A percentile compares a stretch with the other conserved stretches of the same genome.
phyloP scores from a whole-genome alignment of 2,888 invertebrate genomes.

The Cabera pusaria region DNA sequence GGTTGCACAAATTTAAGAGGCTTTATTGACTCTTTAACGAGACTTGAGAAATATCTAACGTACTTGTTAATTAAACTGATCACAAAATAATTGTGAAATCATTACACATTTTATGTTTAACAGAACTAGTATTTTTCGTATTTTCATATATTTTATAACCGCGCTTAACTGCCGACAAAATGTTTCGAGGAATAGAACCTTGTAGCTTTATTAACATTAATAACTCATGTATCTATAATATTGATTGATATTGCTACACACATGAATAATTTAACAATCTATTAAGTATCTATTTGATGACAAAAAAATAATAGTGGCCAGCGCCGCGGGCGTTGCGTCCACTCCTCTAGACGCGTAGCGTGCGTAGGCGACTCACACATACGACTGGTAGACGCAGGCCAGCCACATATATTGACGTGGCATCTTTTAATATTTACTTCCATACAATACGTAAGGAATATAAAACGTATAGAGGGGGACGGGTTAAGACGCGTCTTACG shows the following conservation, averaged over 20 bases:
- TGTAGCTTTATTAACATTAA: conserved; percentile 44
- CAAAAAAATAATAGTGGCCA: conserved; percentile 30
- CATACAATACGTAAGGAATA: too few relatives aligned
- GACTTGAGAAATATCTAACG: conserved; percentile 8
- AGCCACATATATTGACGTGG: too few relatives aligned
- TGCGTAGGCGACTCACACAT: too few relatives aligned
- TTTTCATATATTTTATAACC: conserved; percentile 19
- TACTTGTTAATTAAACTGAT: conserved; percentile 11
- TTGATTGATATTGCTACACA: conserved; percentile 48
- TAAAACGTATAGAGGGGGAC: too few relatives aligned
- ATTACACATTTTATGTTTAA: conserved; percentile 4
- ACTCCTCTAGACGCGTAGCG: too few relatives aligned
- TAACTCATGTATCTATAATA: conserved; percentile 35
- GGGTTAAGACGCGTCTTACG: too few relatives aligned
- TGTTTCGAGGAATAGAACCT: conserved; percentile 32
- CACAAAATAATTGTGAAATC: conserved; percentile 8
- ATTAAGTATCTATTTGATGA: conserved; percentile 24
- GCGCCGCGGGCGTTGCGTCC: too few relatives aligned
- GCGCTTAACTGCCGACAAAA: conserved; percentile 6
- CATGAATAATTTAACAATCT: conserved; percentile 43
- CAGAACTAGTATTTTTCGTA: conserved; percentile 8
- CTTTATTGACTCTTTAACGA: conserved; percentile 7
- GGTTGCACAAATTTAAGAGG: conserved; percentile 12
- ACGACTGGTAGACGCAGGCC: too few relatives aligned
- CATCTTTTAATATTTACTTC: too few relatives aligned